A percentile compares a stretch with the other conserved stretches of the same genome.
Conservation (phyloP, 2,113 vertebrate species). For the Malurus alboscapulatus region DNA sequence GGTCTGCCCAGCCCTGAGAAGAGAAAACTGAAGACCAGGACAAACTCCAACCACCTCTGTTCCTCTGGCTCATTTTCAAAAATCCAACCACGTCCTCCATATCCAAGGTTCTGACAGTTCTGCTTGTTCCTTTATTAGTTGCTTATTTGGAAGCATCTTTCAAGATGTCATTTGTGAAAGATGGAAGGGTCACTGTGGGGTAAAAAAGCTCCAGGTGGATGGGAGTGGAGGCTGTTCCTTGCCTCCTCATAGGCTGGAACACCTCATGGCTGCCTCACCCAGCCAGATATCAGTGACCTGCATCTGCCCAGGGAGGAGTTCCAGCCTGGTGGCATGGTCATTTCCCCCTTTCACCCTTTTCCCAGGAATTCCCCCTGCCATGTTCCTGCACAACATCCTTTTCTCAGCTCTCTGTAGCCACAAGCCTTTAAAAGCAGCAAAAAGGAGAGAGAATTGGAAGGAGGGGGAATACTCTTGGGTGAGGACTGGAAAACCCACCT, state of each 20-base stretch:
- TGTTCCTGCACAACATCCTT: rapidly evolving
- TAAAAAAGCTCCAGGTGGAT: not conserved
- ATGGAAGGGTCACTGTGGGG: not conserved
- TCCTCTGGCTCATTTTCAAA: not conserved
- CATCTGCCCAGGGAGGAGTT: not conserved
- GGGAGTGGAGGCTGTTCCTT: not conserved
- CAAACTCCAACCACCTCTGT: not conserved
- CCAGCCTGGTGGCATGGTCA: not conserved
- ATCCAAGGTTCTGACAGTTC: rapidly evolving
- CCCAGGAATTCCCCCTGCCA: not conserved
- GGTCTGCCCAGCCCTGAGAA: not conserved
- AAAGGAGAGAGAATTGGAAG: not conserved
- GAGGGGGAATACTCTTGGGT: not conserved
- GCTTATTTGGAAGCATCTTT: not conserved
- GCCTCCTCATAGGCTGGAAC: not conserved
- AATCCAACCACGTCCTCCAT: not conserved
- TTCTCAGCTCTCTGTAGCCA: not conserved
- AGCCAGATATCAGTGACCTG: not conserved
- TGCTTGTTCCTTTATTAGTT: not conserved
- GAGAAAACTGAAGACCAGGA: not conserved
- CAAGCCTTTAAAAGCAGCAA: not conserved
- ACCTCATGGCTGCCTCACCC: not conserved
- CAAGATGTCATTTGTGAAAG: not conserved
- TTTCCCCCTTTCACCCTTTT: not conserved
- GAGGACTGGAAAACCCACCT: constrained; percentile 6